Base-by-base conservation (phyloP, 2,888 invertebrate species). In the Tetragonisca angustula region DNA sequence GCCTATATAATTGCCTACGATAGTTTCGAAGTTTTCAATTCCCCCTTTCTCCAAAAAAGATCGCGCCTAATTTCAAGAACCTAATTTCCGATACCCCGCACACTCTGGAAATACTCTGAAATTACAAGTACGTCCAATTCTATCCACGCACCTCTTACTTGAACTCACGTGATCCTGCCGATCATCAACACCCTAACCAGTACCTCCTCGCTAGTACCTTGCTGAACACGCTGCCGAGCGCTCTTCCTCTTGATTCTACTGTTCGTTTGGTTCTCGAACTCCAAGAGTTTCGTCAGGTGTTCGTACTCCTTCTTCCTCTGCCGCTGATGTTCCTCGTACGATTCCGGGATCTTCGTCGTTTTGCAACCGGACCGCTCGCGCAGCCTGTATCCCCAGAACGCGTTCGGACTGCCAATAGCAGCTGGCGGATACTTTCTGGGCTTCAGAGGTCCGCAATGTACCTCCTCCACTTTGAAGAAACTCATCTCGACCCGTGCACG, bases 321-420 rank as follows among this genome's bases (percentile, higher is more conserved):
- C 21, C 24, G 59, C 0, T 76, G 70, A 17, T 68, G 19, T 19
- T 19, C 21, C 15, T 88, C 83, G 68, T 78, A 79, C 64, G 64
- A 64, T n/a, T 69, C 36, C 11, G 50, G 65, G 2, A 32, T 5
- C 19, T 77, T 76, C 43, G 64, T 43, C 36, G 85, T 62, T 13
- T 61, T 79, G 76, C 87, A 88, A 21, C 69, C 69, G 4, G 76
- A 74, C 3, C 86, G 83, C 62, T 91, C 89, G 43, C 87, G 87
- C 43, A 92, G 71, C 79, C 90, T 88, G 85, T 93, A 90, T 15
- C 91, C 93, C 73, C 84, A 76, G 50, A 87, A 77, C 71, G 87
- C 86, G 84, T 92, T 91, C 59, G 85, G 84, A 27, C 90, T 91
- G 36, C 93, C 93, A 32, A 69, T 64, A 71, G 91, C 88, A 78